Percentiles rank a stretch among this genome's conserved stretches.
Conservation (phyloP, 1,140 invertebrate species). For the Ladona fulva region DNA sequence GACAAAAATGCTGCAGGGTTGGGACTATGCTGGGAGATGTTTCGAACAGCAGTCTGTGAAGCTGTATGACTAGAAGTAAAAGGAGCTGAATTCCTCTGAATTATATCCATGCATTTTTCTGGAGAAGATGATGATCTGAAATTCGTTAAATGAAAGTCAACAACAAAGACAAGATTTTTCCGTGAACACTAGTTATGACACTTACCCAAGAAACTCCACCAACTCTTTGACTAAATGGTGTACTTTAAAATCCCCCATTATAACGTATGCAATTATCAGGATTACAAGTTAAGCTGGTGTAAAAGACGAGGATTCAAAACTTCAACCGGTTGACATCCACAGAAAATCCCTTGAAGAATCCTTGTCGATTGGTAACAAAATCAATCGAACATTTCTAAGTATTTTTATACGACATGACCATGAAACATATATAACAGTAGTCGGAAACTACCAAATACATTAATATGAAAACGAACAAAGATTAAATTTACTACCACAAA, state of each 20-base stretch:
- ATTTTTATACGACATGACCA: too few relatives aligned
- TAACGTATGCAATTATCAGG: neutral
- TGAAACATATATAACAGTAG: too few relatives aligned
- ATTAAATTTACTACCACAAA: too few relatives aligned
- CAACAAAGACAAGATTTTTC: neutral
- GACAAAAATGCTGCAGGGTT: conserved; percentile 38
- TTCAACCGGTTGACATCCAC: too few relatives aligned
- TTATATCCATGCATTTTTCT: conserved; percentile 40
- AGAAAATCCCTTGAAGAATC: too few relatives aligned
- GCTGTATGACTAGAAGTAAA: conserved; percentile 30
- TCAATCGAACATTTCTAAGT: too few relatives aligned
- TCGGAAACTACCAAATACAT: too few relatives aligned
- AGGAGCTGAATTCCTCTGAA: conserved; percentile 34
- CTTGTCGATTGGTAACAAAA: too few relatives aligned
- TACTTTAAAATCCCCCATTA: conserved; percentile 22
- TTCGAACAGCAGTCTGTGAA: conserved; percentile 35
- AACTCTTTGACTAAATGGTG: conserved; percentile 40
- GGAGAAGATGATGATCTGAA: conserved; percentile 37
- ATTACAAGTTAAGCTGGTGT: too few relatives aligned
- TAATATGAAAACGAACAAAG: too few relatives aligned
- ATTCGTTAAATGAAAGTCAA: conserved; percentile 8
- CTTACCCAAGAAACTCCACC: conserved; percentile 38
- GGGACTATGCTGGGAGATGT: conserved; percentile 36
- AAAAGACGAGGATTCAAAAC: too few relatives aligned
- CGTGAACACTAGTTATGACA: neutral